A percentile compares a stretch with the other conserved stretches of the same genome.
These are phyloP conservation scores for Autographa gamma DNA, from an alignment of 2,888 invertebrate species.

Conservation along the genomic window DNA sequence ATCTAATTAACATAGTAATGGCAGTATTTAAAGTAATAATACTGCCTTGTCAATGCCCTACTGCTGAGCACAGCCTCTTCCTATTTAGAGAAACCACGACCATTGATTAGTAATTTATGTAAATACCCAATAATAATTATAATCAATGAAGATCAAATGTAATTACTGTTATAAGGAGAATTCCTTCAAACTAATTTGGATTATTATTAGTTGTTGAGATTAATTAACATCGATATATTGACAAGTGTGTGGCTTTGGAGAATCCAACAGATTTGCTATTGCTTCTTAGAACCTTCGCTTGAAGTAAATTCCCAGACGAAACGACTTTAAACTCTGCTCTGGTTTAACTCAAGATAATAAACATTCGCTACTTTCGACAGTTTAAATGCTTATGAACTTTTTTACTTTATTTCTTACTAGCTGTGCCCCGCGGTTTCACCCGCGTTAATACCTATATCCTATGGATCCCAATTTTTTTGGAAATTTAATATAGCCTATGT, in stretches of 20 bases:
- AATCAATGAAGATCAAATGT: not conserved
- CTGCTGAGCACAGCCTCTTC: no score
- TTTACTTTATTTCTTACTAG: not conserved
- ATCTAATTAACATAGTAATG: no score
- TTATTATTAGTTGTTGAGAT: not conserved
- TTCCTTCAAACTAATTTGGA: slow-evolving; percentile 1
- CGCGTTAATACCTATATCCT: no score
- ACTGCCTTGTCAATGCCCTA: no score
- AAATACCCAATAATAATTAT: not conserved
- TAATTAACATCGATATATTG: not conserved
- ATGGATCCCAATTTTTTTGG: no score
- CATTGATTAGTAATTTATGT: not conserved
- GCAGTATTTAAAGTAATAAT: no score
- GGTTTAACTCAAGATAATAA: not conserved
- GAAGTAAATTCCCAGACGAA: not conserved
- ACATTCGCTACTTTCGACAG: no score
- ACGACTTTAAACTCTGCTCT: not conserved
- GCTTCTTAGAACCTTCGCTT: not conserved
- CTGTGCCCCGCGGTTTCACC: no score
- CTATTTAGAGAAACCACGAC: no score
- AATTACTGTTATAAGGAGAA: not conserved
- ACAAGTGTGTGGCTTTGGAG: not conserved
- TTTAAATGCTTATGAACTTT: not conserved
- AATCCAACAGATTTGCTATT: not conserved
- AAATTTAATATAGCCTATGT: no score